Conservation (phyloP, 2,797 vertebrate species). For the Epinephelus awoara region DNA sequence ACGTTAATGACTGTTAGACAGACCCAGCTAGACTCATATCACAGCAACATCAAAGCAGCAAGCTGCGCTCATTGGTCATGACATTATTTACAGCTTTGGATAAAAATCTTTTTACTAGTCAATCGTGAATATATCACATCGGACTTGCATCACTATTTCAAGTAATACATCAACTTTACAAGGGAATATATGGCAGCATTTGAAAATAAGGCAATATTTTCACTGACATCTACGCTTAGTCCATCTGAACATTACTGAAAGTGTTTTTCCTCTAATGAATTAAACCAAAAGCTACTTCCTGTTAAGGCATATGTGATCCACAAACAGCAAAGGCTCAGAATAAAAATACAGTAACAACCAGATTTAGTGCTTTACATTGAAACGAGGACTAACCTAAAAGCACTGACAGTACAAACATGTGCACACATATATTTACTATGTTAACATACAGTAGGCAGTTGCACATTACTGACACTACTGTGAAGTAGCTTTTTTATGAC, state of each 20-base stretch:
- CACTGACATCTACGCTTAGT: background rate
- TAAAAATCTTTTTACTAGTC: background rate
- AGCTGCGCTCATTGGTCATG: background rate
- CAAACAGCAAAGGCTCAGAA: constrained; percentile 10
- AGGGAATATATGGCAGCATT: background rate
- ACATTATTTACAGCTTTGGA: constrained; percentile 12
- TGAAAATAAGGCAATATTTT: background rate
- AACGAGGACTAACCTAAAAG: constrained; percentile 20
- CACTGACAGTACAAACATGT: constrained; percentile 16
- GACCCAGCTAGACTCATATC: constrained; percentile 37
- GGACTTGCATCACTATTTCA: background rate
- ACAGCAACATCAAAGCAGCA: constrained; percentile 40
- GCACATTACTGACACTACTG: background rate
- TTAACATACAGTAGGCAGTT: constrained; percentile 13
- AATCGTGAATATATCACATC: background rate
- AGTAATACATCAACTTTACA: background rate
- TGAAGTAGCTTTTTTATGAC: background rate
- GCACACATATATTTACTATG: constrained; percentile 13
- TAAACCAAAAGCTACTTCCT: constrained; percentile 3
- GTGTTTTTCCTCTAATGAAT: constrained; percentile 1
- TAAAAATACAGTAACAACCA: background rate
- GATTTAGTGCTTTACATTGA: constrained; percentile 7
- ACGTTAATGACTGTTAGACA: constrained; percentile 63
- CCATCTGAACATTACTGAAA: background rate
- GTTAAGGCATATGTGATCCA: constrained; percentile 14